Percentiles rank a stretch among this genome's conserved stretches.
phyloP scores from a whole-genome alignment of 1,140 invertebrate genomes.

The Euura lappo region DNA sequence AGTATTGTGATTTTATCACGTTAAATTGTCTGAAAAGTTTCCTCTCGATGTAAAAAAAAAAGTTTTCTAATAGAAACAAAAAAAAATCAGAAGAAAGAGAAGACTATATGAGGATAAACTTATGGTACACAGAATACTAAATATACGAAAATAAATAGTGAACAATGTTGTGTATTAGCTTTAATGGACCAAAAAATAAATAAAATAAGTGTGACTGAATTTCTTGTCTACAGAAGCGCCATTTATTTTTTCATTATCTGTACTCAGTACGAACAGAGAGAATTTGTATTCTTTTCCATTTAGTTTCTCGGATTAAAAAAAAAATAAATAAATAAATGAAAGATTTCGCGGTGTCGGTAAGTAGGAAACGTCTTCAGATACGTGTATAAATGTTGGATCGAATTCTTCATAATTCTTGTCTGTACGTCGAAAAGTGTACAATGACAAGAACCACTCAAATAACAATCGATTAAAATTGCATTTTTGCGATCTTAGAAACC shows the following conservation, averaged over 20 bases:
- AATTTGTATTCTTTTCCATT: too few relatives aligned
- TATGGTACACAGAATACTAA: too few relatives aligned
- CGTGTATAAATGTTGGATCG: background rate
- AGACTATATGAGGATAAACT: too few relatives aligned
- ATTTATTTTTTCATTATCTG: background rate
- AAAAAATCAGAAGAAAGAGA: too few relatives aligned
- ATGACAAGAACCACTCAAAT: too few relatives aligned
- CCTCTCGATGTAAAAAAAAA: background rate
- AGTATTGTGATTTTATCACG: background rate
- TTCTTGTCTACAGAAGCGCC: background rate
- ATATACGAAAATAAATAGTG: background rate
- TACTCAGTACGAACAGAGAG: too few relatives aligned
- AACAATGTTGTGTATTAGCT: background rate
- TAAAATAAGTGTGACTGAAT: background rate
- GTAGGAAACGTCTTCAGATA: background rate
- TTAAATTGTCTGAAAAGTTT: background rate
- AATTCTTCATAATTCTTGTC: too few relatives aligned
- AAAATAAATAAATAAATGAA: background rate
- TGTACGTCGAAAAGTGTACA: too few relatives aligned
- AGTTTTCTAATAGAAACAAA: too few relatives aligned
- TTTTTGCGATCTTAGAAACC: too few relatives aligned
- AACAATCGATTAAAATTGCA: too few relatives aligned
- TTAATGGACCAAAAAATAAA: background rate
- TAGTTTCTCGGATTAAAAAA: too few relatives aligned
- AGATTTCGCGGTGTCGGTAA: background rate